phyloP scores from a whole-genome alignment of 2,113 vertebrate genomes.

The Poeciliopsis prolifica region DNA sequence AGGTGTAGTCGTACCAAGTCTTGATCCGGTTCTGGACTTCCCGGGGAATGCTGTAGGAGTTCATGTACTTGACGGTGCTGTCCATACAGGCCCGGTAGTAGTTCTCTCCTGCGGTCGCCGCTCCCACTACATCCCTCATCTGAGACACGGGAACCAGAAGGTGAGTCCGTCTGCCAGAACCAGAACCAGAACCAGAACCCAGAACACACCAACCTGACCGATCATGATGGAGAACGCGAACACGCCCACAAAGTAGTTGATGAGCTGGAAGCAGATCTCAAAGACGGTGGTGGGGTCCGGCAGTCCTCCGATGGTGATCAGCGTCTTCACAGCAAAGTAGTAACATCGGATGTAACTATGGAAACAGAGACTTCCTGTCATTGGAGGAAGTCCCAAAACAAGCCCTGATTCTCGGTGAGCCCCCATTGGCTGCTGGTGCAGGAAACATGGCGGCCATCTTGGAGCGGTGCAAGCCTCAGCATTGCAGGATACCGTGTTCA shows the following conservation, averaged over 20 bases:
- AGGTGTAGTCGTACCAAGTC: slow-evolving; percentile 98
- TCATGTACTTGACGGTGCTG: slow-evolving; percentile 95
- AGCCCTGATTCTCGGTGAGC: not conserved
- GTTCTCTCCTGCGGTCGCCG: slow-evolving; percentile 90
- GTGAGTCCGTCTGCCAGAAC: not conserved
- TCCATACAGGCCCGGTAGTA: slow-evolving; percentile 96
- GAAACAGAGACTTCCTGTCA: not conserved
- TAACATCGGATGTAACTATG: slow-evolving; percentile 95
- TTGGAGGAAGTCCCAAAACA: not conserved
- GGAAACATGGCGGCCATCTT: too few relatives aligned
- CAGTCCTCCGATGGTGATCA: slow-evolving; percentile 97
- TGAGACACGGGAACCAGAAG: slow-evolving; percentile 47
- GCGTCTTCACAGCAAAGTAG: slow-evolving; percentile 97
- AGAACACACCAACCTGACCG: slow-evolving; percentile 85
- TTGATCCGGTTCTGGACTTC: slow-evolving; percentile 93
- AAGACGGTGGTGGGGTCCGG: slow-evolving; percentile 93
- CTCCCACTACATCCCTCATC: slow-evolving; percentile 98
- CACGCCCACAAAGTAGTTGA: slow-evolving; percentile 97
- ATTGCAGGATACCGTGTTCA: too few relatives aligned
- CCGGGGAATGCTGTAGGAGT: slow-evolving; percentile 89
- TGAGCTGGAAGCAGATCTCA: slow-evolving; percentile 93
- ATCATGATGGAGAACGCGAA: slow-evolving; percentile 99
- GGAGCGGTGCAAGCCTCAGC: too few relatives aligned
- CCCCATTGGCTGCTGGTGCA: too few relatives aligned
- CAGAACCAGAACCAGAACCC: not conserved